Evolutionary conservation across 2,888 invertebrate species (phyloP).

Genomic region (Frankliniella intonsa): DNA sequence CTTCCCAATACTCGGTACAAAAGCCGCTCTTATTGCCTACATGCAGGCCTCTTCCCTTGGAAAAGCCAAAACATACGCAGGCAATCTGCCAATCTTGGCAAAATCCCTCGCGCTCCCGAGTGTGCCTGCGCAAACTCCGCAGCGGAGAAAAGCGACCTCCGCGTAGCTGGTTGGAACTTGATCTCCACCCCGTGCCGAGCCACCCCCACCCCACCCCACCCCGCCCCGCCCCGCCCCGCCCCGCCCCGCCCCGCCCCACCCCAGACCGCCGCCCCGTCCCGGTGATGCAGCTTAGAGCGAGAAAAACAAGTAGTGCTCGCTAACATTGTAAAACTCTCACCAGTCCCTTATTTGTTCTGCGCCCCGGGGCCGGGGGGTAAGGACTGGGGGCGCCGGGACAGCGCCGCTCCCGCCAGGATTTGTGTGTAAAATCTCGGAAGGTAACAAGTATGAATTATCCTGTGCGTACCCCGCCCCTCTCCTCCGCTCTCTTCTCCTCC

Average conservation of each 20-base stretch:
- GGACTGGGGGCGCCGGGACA: not conserved
- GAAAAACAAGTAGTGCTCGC: not conserved
- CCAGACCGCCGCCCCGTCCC: not conserved
- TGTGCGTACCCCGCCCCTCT: not conserved
- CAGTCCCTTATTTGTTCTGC: not conserved
- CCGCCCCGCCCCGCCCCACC: not conserved
- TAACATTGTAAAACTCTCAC: not conserved
- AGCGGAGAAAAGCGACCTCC: too few species aligned
- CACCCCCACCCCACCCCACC: too few species aligned
- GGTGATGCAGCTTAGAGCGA: not conserved
- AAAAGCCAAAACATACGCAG: too few species aligned
- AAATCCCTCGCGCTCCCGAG: too few species aligned
- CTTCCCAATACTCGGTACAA: too few species aligned
- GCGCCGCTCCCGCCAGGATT: not conserved
- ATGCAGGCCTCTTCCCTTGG: too few species aligned
- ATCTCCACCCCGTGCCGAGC: too few species aligned
- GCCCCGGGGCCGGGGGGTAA: not conserved
- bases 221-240: not conserved
- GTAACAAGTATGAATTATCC: conserved; percentile 25
- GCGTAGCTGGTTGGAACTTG: too few species aligned
- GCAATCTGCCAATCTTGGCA: too few species aligned
- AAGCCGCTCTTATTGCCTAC: too few species aligned
- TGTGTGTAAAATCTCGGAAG: conserved; percentile 15
- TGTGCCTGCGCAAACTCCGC: too few species aligned
- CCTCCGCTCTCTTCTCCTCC: not conserved